Evolutionary conservation across 2,113 vertebrate species (phyloP).

Genomic region (Anhinga anhinga): DNA sequence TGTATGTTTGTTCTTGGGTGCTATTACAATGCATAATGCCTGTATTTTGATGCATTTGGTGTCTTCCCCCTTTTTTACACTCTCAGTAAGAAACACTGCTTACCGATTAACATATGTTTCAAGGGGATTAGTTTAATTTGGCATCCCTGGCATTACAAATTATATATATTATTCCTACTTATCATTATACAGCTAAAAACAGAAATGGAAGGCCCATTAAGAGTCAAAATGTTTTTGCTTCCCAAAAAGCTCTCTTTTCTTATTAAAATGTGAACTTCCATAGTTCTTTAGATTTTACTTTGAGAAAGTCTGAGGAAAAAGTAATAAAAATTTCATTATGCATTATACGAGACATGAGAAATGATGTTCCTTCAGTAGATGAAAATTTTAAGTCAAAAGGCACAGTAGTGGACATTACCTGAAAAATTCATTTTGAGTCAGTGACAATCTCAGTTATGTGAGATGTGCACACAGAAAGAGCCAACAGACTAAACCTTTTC

Average conservation of each 20-base stretch:
- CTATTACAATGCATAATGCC: background rate
- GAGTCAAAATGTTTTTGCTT: background rate
- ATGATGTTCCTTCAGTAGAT: background rate
- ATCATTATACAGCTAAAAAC: background rate
- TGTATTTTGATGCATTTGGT: background rate
- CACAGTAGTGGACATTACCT: too few relatives aligned
- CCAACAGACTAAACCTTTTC: background rate
- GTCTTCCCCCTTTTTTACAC: background rate
- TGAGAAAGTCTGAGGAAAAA: background rate
- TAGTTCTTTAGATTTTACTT: background rate
- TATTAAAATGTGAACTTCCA: background rate
- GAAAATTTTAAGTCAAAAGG: background rate
- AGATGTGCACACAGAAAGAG: background rate
- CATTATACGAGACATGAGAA: background rate
- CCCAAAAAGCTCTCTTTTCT: background rate
- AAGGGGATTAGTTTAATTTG: background rate
- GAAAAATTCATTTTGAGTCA: background rate
- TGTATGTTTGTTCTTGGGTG: background rate
- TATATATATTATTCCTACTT: background rate
- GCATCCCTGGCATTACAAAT: background rate
- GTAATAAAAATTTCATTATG: background rate
- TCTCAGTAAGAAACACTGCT: background rate
- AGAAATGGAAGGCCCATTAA: background rate
- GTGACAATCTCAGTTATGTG: background rate
- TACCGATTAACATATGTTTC: background rate